These are phyloP conservation scores for Amblyopsis rosae DNA, from an alignment of 2,113 vertebrate species.

Conservation along the genomic window DNA sequence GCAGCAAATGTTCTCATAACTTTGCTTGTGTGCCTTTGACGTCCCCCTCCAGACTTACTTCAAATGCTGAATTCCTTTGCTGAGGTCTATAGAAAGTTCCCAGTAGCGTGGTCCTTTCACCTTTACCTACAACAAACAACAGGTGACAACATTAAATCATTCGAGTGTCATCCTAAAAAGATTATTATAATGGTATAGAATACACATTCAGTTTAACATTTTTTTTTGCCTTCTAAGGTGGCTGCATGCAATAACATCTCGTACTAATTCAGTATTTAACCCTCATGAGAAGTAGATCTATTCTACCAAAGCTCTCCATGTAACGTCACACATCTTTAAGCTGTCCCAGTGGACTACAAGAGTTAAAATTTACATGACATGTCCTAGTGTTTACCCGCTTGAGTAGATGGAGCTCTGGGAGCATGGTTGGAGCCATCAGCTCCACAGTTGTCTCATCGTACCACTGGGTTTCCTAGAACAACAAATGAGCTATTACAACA, in stretches of 20 bases:
- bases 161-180: neutral
- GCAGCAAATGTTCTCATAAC: no score
- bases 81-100: conserved; percentile 92
- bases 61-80: conserved; percentile 88
- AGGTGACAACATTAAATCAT: neutral
- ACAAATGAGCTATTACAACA: conserved; percentile 6
- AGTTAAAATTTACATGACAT: neutral
- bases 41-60: conserved; percentile 70
- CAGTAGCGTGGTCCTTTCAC: conserved; percentile 98
- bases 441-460: conserved; percentile 93
- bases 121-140: conserved; percentile 81
- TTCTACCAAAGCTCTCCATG: no score
- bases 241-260: no score
- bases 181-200: no score
- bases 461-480: conserved; percentile 87
- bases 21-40: no score
- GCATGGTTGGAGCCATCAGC: conserved; percentile 93
- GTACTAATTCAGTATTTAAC: no score
- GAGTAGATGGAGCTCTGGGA: conserved; percentile 92
- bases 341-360: neutral
- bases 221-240: no score
- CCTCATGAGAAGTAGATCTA: no score
- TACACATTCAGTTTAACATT: no score
- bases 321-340: neutral
- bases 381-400: conserved; percentile 82